Evolutionary conservation across 2,888 invertebrate species (phyloP), one percentile per base, ranked within the genome.

Genomic region (Noctua janthe): DNA sequence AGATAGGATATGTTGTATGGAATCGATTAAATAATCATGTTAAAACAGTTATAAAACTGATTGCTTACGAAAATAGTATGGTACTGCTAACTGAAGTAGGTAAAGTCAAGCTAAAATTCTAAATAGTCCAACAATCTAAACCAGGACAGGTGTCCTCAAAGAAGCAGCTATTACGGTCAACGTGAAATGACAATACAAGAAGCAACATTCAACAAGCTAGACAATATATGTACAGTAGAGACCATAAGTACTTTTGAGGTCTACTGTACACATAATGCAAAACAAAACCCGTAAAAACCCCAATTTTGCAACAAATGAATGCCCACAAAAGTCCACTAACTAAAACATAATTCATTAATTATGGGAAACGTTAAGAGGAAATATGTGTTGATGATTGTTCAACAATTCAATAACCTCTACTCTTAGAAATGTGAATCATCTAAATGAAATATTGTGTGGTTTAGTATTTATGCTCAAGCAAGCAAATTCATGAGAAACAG

Each of bases 381-480:
- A 83, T 51, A 54, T 29, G 13, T 47, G 75, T 23, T 11, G 15
- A 29, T 59, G 17, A 47, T 47, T 75, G 49, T 69, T 59, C 47
- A 20, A 79, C 20, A 59, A 54, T 72, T 47, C 69, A 62, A 70
- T 70, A 71, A 82, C 56, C 64, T 64, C 11, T 70, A 17, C 15
- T 72, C n/a, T 47, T 59, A 74, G 35, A 66, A 54, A 47, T 15
- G 23, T 74, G 70, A 80, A 35, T 85, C 56, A 54, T 66, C 1
- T 54, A 62, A 78, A 73, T 20, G 13, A 20, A 73, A 49, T 39
- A 23, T 20, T 20, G 7, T 35, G 8, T 29, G 49, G 39, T 29
- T 59, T 49, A 20, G 4, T 47, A 29, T 62, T 29, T 54, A 29
- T 43, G 47, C 47, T 20, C 6, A 69, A 8, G n/a, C 2, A 15